Base-by-base conservation (phyloP, 2,113 vertebrate genomes). In the Copsychus sechellarum region DNA sequence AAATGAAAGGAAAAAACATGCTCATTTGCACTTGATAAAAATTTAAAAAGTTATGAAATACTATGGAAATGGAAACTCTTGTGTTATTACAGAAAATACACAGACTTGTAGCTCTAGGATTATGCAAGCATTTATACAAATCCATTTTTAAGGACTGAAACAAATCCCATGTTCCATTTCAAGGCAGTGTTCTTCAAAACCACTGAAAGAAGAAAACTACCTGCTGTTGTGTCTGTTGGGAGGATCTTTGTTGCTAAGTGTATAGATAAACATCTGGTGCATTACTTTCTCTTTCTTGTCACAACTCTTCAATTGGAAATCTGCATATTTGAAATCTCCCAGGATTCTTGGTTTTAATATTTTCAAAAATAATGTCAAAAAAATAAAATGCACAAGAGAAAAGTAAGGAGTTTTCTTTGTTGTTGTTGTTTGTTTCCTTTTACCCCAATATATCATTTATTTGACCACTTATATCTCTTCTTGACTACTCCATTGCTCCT, bases 151-250 rank as follows among this genome's bases (percentile, higher is more conserved):
- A 34, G 18, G 9, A 86, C 12, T 94, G 58, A 88, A 95, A 88
- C 25, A 77, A 91, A 90, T 93, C 53, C 33, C 42, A 34, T 33
- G 40, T 70, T 85, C 50, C 81, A 62, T 81, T 91, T 90, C 57
- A 88, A 97, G 90, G 90, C 42, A 29, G 5, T 42, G 36, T 81
- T 95, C 19, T 77, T 76, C 86, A 73, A 97, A 97, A 95, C 80
- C 73, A 82, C 87, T 91, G 64, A 82, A 92, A 86, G n/a, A 45
- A 66, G 19, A 84, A 50, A 62, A 8, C 3, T 45, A 43, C 50
- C 7, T 51, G 38, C 34, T 72, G 24, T 81, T 93, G 62, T 24
- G 36, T 90, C 73, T 95, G 53, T 82, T 90, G 51, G 88, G n/a
- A 93, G 45, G 60, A 54, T 53, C 48, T 94, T 87, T 67, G 57